A percentile compares a stretch with the other conserved stretches of the same genome.
These are phyloP conservation scores for Callopanchax toddi DNA, from an alignment of 2,113 vertebrate genomes.

Conservation along the genomic window DNA sequence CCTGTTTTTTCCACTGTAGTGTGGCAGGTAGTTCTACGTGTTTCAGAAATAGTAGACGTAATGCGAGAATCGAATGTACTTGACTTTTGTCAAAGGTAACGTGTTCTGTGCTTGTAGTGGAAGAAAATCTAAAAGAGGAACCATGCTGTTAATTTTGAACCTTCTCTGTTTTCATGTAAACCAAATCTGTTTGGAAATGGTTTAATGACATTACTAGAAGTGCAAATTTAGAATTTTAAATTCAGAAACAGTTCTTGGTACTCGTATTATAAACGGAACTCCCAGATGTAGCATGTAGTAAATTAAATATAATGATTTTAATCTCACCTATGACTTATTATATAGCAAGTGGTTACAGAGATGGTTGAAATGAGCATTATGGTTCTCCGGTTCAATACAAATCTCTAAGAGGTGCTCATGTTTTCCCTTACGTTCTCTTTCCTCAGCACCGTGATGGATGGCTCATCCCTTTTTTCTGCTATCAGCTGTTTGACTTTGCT, in stretches of 20 bases:
- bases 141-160: constrained; percentile 31
- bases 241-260: too few species aligned
- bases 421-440: background rate
- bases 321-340: background rate
- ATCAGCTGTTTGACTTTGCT: constrained; percentile 97
- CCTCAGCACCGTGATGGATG: constrained; percentile 93
- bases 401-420: background rate
- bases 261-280: too few species aligned
- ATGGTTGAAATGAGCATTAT: constrained; percentile 11
- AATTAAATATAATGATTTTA: too few species aligned
- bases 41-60: background rate
- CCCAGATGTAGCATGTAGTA: too few species aligned
- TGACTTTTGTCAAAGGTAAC: background rate
- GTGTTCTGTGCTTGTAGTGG: constrained; percentile 7
- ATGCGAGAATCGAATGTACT: background rate
- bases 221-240: too few species aligned
- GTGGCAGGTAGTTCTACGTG: constrained; percentile 3
- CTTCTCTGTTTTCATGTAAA: background rate
- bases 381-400: background rate
- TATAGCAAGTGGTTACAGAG: background rate
- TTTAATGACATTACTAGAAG: too few species aligned
- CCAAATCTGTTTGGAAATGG: background rate
- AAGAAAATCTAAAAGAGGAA: constrained; percentile 19
- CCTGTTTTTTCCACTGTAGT: background rate
- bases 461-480: constrained; percentile 99